Base-by-base conservation (phyloP, 2,888 invertebrate genomes). In the Cephus nigrinus region DNA sequence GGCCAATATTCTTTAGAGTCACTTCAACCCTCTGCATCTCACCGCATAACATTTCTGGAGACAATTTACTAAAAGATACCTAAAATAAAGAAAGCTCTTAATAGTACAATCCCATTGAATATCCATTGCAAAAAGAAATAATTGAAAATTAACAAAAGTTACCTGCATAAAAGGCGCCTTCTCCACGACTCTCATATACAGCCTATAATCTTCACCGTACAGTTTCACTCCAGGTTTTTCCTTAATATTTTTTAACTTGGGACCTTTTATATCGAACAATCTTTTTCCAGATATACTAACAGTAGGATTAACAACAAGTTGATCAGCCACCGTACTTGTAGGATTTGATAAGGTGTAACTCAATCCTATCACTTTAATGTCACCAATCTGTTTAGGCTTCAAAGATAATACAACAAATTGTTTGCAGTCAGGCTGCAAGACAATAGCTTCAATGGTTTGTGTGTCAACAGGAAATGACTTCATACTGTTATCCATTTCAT, bases 81-180 rank as follows among this genome's bases (percentile, higher is more conserved):
- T 96, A 88, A 72, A 90, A 88, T 74, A 80, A 75, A 74, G 80
- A 79, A 35, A 76, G 3, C 4, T 30, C 40, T 11, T 12, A 33
- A 33, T 1, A 78, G 74, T 76, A 68, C 69, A 77, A 77, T 75
- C 40, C 74, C 71, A 75, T 55, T 74, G 75, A 73, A 55, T 12
- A 79, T 71, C 36, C 35, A 78, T 55, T 73, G 75, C 32, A 75
- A 73, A 80, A 68, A 73, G 69, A 72, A 68, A 12, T 73, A 74
- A 30, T 76, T 72, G 55, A 30, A 75, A 74, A 68, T 76, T 79
- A 69, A n/a, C 68, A 82, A 73, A 68, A 80, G 80, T 88, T 92
- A 96, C 96, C 94, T 97, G 95, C 86, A 98, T 92, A 86, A 96
- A 95, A 0, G 98, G 97, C 81, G 97, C 95, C 82, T 95, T 94